Conservation (phyloP, 2,113 vertebrate species). For the Balaeniceps rex region DNA sequence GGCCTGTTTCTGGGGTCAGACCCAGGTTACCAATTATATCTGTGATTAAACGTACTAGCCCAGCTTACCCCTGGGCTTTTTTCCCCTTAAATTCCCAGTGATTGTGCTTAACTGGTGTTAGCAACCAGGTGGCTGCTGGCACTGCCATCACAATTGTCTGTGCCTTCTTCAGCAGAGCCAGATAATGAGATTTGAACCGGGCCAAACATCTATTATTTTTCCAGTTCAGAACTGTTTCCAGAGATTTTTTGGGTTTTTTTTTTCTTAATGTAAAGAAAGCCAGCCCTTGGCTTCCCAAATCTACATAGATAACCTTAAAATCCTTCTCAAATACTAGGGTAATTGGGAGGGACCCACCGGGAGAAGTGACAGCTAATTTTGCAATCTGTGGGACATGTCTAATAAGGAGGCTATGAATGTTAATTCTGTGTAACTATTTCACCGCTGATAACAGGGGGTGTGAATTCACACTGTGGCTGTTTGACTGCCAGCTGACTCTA, state of each 20-base stretch:
- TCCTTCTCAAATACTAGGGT: neutral
- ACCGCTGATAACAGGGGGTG: neutral
- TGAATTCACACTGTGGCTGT: accelerated
- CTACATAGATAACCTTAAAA: neutral
- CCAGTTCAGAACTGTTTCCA: neutral
- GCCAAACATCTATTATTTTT: neutral
- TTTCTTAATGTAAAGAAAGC: neutral
- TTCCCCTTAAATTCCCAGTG: neutral
- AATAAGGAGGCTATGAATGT: neutral
- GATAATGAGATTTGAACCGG: neutral
- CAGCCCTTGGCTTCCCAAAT: neutral
- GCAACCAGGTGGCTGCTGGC: neutral
- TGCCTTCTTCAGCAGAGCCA: neutral
- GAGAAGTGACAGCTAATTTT: neutral
- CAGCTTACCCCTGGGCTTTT: neutral
- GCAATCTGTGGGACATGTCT: neutral
- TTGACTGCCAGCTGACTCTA: neutral
- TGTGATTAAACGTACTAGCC: neutral
- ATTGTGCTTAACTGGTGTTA: neutral
- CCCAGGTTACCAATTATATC: slow-evolving; percentile 10
- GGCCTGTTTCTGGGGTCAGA: slow-evolving; percentile 38
- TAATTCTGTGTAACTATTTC: neutral
- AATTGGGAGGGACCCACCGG: neutral
- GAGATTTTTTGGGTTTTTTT: accelerated
- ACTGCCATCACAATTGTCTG: neutral